Percentiles rank a stretch among this genome's conserved stretches.
Conservation (phyloP, 2,797 vertebrate genomes). For the Hydrocynus forskahlii region DNA sequence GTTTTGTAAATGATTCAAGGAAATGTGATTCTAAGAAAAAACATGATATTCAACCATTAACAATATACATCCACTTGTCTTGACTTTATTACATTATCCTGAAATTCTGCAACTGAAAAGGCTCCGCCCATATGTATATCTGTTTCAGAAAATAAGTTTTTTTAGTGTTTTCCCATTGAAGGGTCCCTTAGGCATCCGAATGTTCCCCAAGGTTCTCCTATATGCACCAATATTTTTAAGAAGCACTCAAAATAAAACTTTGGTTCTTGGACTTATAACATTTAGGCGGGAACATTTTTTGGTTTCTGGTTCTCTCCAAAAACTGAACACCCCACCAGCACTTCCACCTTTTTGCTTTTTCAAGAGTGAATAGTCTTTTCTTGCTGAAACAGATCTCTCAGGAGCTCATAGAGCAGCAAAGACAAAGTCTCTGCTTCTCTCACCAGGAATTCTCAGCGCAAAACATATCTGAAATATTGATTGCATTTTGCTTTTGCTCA, state of each 20-base stretch:
- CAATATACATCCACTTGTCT: too few relatives aligned
- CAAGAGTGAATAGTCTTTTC: background rate
- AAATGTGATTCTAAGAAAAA: too few relatives aligned
- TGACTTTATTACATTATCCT: too few relatives aligned
- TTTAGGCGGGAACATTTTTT: background rate
- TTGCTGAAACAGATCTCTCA: background rate
- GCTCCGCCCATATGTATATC: too few relatives aligned
- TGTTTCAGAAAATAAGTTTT: too few relatives aligned
- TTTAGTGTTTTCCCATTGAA: too few relatives aligned
- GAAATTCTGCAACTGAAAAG: too few relatives aligned
- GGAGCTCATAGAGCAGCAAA: background rate
- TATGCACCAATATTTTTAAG: background rate
- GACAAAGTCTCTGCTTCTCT: background rate
- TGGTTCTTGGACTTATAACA: background rate
- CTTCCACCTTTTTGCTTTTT: background rate
- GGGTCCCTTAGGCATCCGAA: background rate
- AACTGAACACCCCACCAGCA: background rate
- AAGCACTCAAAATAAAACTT: background rate
- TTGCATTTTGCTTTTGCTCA: slow-evolving; percentile 13
- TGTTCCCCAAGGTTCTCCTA: background rate
- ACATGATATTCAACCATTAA: too few relatives aligned
- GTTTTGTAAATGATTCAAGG: too few relatives aligned
- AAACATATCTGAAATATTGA: slow-evolving; percentile 15
- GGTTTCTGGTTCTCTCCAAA: background rate
- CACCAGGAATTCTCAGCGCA: background rate